Evolutionary conservation across 1,140 invertebrate genomes (phyloP), one percentile per base, ranked within the genome.

Genomic region (Papilio polytes): DNA sequence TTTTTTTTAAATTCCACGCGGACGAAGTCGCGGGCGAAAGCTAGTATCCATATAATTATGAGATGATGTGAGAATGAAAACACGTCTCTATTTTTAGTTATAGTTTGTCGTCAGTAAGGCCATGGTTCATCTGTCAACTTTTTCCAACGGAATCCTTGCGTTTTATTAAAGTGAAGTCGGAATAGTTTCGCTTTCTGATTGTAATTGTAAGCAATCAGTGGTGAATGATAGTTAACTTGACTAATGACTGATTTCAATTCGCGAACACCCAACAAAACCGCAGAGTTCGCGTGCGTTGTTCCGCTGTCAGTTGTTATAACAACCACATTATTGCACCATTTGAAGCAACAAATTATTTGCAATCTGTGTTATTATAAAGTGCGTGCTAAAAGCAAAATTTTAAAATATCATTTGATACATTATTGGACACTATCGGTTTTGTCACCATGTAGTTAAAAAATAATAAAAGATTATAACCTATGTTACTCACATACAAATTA

Each of bases 301-400:
- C 7, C 10, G 63, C 63, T 80, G 81, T 82, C 81, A 77, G 73
- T n/a, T 56, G 26, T 78, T 73, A 80, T 36, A 78, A 80, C 77
- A 46, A 78, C 77, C 77, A 78, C 53, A 78, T 78, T 78, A 66
- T 41, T 63, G 59, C 31, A 59, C 36, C 59, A 12, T 70, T 70
- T 70, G 13, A 26, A 70, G 63, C 26, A 70, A 70, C 26, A 70
- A 70, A 31, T 70, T 31, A 6, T 31, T 70, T 31, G 4, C 22
- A 20, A 20, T 20, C 20, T 59, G 3, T 20, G n/a, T 20, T 20
- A 10, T 82, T 26, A 63, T n/a, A n/a, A n/a, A n/a, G n/a, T n/a
- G n/a, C 18, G 10, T 10, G 20, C 18, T 44, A 31, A 15, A 20
- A 48, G 9, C 20, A 74, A 18, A 48, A 8, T 74, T 9, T 48